These are phyloP conservation scores for Thelaira solivaga DNA, from an alignment of 2,888 invertebrate genomes.

Conservation along the genomic window DNA sequence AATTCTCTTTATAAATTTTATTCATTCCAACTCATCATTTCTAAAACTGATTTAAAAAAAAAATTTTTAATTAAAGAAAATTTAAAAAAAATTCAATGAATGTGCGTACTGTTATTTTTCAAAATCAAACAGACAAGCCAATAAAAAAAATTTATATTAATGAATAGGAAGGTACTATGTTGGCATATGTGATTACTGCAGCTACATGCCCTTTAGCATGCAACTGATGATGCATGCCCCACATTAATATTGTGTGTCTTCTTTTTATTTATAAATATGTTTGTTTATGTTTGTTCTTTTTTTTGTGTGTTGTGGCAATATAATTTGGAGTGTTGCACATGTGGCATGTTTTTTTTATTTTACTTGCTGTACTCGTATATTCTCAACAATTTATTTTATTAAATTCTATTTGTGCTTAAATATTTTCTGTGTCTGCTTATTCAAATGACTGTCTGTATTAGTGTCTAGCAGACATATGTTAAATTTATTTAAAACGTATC, in stretches of 20 bases:
- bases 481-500: too few species aligned
- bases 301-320: constrained; percentile 32
- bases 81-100: too few species aligned
- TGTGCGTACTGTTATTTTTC: too few species aligned
- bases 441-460: not conserved
- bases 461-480: too few species aligned
- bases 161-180: not conserved
- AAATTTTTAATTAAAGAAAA: too few species aligned
- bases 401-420: not conserved
- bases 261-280: not conserved
- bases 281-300: constrained; percentile 22
- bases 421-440: not conserved
- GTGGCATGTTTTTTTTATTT: constrained; percentile 46
- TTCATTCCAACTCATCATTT: too few species aligned
- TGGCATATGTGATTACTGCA: not conserved
- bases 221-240: constrained; percentile 20
- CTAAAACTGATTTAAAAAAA: too few species aligned
- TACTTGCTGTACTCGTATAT: too few species aligned
- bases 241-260: not conserved
- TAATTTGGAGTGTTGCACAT: constrained; percentile 41
- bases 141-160: not conserved
- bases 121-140: not conserved
- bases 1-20: too few species aligned
- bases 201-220: constrained; percentile 1
- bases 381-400: constrained; percentile 5